Conservation (phyloP, 2,113 vertebrate species). For the Globicephala melas region DNA sequence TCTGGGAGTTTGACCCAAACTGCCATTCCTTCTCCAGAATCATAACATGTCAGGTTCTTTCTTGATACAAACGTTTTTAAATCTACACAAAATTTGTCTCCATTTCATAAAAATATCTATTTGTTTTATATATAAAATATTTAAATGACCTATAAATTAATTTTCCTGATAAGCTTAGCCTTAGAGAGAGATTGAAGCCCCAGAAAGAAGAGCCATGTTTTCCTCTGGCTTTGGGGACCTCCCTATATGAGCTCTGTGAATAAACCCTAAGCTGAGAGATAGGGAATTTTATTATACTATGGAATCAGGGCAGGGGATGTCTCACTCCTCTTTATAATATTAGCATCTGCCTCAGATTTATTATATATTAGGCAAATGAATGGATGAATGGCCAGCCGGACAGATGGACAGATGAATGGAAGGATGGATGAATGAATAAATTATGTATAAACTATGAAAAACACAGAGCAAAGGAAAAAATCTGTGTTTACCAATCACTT, state of each 20-base stretch:
- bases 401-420: not conserved
- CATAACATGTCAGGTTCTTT: not conserved
- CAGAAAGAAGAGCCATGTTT: not conserved
- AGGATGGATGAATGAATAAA: not conserved
- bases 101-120: not conserved
- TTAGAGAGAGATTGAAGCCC: not conserved
- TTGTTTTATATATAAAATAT: not conserved
- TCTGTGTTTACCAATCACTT: not conserved
- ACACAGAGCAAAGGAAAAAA: not conserved
- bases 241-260: not conserved
- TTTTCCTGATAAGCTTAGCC: not conserved
- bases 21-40: not conserved
- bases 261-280: not conserved
- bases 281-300: not conserved
- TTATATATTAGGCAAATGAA: not conserved
- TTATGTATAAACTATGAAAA: not conserved
- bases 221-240: not conserved
- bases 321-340: not conserved
- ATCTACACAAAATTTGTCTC: not conserved
- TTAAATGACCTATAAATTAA: not conserved
- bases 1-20: not conserved
- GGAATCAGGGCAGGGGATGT: not conserved
- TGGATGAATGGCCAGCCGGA: not conserved
- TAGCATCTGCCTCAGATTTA: not conserved
- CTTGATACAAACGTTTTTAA: not conserved